Conservation (phyloP, 2,888 invertebrate genomes). For the Polydrusus pterygomalis region DNA sequence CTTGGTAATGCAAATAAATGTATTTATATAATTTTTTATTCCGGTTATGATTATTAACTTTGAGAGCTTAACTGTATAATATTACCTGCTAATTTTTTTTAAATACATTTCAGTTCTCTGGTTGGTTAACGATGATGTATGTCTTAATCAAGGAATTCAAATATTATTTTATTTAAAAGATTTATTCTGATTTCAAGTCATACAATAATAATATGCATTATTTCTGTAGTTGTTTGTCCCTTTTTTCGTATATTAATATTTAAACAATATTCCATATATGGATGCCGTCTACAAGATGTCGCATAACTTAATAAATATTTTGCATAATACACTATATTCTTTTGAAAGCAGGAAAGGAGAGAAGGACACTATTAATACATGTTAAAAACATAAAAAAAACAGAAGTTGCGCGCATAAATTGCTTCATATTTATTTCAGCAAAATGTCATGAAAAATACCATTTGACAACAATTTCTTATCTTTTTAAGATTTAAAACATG, state of each 20-base stretch:
- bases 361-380: background rate
- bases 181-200: slow-evolving; percentile 4
- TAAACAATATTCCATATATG: slow-evolving; percentile 17
- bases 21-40: too few relatives aligned
- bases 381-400: too few relatives aligned
- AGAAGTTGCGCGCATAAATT: too few relatives aligned
- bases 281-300: slow-evolving; percentile 8
- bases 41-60: too few relatives aligned
- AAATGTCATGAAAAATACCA: too few relatives aligned
- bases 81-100: too few relatives aligned
- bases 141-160: background rate
- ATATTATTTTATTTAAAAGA: background rate
- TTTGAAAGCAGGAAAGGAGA: background rate
- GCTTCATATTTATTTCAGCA: too few relatives aligned
- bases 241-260: slow-evolving; percentile 7
- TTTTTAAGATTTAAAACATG: too few relatives aligned
- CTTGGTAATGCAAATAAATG: too few relatives aligned
- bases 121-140: background rate
- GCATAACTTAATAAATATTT: background rate
- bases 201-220: background rate
- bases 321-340: slow-evolving; percentile 1
- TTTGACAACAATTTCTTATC: too few relatives aligned
- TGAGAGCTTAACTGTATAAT: too few relatives aligned
- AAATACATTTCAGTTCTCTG: background rate
- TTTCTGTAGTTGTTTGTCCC: background rate